Percentiles rank a stretch among this genome's conserved stretches.
These are phyloP conservation scores for Macrobrachium nipponense DNA, from an alignment of 1,140 invertebrate genomes.

Conservation along the genomic window DNA sequence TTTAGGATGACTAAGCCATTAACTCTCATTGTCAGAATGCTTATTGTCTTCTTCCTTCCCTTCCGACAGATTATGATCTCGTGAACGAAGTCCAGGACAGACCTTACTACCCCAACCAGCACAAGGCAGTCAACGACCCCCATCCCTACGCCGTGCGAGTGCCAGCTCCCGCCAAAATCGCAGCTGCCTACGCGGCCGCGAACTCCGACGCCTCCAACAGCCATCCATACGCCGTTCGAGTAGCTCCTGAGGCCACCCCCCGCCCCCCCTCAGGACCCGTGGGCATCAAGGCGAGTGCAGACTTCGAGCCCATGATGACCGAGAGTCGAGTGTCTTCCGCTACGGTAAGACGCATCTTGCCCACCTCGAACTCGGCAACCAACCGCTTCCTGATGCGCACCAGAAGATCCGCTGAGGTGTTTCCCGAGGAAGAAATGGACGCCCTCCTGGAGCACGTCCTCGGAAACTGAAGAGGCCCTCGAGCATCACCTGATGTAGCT, in stretches of 20 bases:
- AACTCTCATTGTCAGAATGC: neutral
- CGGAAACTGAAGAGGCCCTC: too few species aligned
- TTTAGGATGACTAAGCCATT: too few species aligned
- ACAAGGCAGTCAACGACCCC: constrained; percentile 37
- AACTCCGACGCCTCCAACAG: neutral
- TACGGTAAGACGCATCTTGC: constrained; percentile 8
- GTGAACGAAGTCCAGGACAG: constrained; percentile 36
- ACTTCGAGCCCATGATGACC: constrained; percentile 49
- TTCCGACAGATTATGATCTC: constrained; percentile 29
- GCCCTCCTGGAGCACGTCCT: too few species aligned
- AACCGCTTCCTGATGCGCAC: too few species aligned
- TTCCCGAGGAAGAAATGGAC: too few species aligned
- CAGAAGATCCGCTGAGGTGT: too few species aligned
- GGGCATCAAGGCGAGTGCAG: constrained; percentile 43
- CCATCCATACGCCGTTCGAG: constrained; percentile 24
- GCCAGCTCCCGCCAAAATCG: constrained; percentile 22
- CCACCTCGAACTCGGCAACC: neutral
- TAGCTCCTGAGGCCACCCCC: neutral
- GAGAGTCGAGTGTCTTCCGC: neutral
- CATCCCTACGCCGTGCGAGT: constrained; percentile 37
- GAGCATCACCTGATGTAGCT: too few species aligned
- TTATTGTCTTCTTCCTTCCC: neutral
- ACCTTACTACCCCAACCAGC: neutral
- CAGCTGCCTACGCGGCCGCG: neutral
- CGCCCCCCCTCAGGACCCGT: neutral